Base-by-base conservation (phyloP, 2,888 invertebrate genomes). In the Drosophila putrida region DNA sequence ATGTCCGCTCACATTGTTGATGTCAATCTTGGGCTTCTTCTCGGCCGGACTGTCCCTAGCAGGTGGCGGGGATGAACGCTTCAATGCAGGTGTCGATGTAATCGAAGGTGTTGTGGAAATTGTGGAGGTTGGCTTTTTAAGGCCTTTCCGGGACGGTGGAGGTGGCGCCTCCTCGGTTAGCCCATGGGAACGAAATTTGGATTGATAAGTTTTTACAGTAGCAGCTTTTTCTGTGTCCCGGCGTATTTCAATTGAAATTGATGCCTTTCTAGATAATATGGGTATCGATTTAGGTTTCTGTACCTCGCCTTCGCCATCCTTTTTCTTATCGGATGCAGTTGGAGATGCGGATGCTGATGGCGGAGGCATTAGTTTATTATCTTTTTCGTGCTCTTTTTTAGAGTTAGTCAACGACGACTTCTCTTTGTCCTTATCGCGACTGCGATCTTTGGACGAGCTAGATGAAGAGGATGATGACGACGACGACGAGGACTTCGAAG, bases 121-220 rank as follows among this genome's bases (percentile, higher is more conserved):
- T 2, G 87, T 79, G 46, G 90, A 80, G 0, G 90, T 76, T 0
- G 95, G 94, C 90, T 95, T 95, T 85, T 96, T 95, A 2, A 95
- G 91, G 0, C 94, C 93, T 54, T 95, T 94, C 62, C 96, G 94
- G 4, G 97, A 96, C 2, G 96, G 96, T 11, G 97, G 96, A n/a
- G 97, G 96, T 88, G 96, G 96, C 0, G 95, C 94, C 93, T 96
- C 97, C 91, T 98, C 97, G 90, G 96, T 97, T 58, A 98, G 93
- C 38, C 98, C 98, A 86, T 97, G 98, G 53, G 97, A 97, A 78
- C 98, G 95, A 93, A 98, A 97, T 93, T 97, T 97, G 0, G 97
- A 96, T 92, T 97, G 95, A 91, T 96, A 97, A 13, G 96, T 96
- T 94, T 98, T 98, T 0, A 98, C 98, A 39, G 98, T 98, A 93